These are phyloP conservation scores for Odontocolon sp. DNA, from an alignment of 2,888 invertebrate species.

Conservation along the genomic window DNA sequence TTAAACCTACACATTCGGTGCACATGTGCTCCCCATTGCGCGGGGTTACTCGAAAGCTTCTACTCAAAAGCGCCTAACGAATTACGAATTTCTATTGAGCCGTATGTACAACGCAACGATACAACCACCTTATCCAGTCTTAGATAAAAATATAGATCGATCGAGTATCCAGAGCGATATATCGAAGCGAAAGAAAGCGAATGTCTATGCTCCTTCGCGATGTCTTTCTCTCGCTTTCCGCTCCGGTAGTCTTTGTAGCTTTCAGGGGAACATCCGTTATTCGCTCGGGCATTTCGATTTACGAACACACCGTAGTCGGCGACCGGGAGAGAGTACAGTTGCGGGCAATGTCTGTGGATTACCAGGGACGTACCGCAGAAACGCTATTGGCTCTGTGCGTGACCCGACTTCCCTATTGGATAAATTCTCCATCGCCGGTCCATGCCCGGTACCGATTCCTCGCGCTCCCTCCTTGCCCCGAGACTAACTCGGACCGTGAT, in stretches of 20 bases:
- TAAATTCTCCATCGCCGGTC: constrained; percentile 54
- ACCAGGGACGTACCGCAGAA: constrained; percentile 54
- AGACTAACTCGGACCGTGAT: constrained; percentile 62
- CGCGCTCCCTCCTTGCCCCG: constrained; percentile 29
- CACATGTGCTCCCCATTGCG: constrained; percentile 40
- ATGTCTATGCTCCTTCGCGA: too few relatives aligned
- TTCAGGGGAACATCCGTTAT: constrained; percentile 57
- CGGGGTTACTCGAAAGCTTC: constrained; percentile 36
- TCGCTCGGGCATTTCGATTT: constrained; percentile 63
- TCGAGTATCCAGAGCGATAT: too few relatives aligned
- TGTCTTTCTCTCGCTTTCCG: background rate
- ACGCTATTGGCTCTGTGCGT: constrained; percentile 62
- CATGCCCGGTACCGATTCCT: constrained; percentile 34
- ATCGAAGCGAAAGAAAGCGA: too few relatives aligned
- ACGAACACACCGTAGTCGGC: constrained; percentile 49
- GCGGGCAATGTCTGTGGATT: constrained; percentile 58
- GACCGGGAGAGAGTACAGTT: constrained; percentile 36
- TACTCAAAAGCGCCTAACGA: constrained; percentile 48
- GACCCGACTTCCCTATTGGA: constrained; percentile 63
- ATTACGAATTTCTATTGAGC: constrained; percentile 41
- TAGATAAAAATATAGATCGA: background rate
- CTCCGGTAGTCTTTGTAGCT: constrained; percentile 21
- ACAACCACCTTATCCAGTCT: too few relatives aligned
- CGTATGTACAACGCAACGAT: background rate
- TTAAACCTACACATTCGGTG: constrained; percentile 64